phyloP scores from a whole-genome alignment of 2,113 vertebrate genomes.

The Mustelus asterias region DNA sequence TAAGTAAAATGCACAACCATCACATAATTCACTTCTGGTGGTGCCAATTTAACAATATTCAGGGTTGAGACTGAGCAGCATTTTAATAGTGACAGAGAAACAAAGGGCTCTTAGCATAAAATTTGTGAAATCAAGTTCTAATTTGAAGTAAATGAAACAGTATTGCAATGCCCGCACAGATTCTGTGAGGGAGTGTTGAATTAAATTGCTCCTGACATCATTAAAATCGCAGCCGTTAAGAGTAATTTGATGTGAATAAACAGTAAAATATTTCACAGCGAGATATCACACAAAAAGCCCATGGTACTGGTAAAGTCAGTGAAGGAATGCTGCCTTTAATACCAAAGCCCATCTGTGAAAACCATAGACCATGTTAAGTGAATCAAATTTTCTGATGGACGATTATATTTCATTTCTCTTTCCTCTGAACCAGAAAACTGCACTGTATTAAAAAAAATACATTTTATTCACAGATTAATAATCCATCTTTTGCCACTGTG shows the following conservation, averaged over 20 bases:
- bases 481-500: slow-evolving; percentile 23
- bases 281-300: not conserved
- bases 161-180: slow-evolving; percentile 24
- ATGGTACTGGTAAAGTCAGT: slow-evolving; percentile 18
- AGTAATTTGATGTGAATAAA: slow-evolving; percentile 36
- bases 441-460: slow-evolving; percentile 29
- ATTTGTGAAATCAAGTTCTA: slow-evolving; percentile 37
- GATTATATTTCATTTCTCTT: slow-evolving; percentile 37
- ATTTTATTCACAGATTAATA: slow-evolving; percentile 37
- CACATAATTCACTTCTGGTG: not conserved
- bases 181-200: slow-evolving; percentile 34
- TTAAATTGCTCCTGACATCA: slow-evolving; percentile 37
- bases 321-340: slow-evolving; percentile 30
- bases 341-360: slow-evolving; percentile 37
- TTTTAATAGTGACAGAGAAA: slow-evolving; percentile 30
- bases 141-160: slow-evolving; percentile 37
- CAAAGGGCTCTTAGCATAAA: slow-evolving; percentile 34
- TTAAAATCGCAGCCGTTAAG: slow-evolving; percentile 34
- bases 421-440: slow-evolving; percentile 36
- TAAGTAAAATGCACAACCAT: not conserved
- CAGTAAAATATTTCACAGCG: slow-evolving; percentile 35
- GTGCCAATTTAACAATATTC: not conserved
- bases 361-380: slow-evolving; percentile 36
- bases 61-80: slow-evolving; percentile 24
- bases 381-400: slow-evolving; percentile 37